Base-by-base conservation (phyloP, 2,888 invertebrate species). In the Endotricha flammealis region DNA sequence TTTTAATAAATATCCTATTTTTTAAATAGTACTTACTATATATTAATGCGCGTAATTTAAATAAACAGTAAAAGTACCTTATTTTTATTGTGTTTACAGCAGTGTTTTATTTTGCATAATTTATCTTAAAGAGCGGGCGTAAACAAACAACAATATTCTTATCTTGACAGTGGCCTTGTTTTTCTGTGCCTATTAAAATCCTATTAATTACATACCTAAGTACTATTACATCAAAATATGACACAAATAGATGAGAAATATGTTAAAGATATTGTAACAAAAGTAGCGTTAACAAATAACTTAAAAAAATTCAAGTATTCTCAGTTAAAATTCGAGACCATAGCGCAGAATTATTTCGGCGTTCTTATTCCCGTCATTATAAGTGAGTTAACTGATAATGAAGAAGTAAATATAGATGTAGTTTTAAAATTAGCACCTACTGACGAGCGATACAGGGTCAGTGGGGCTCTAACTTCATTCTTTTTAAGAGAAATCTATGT, bases 301-400 rank as follows among this genome's bases (percentile, higher is more conserved):
- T 16, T 67, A 31, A 37, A 43, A 35, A 44, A 48, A 33, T 79
- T 71, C 64, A 38, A 39, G 8, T 64, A 63, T 42, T 43, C 49
- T 5, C 39, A 52, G 43, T 31, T 53, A 48, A 60, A 56, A 27
- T 78, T 83, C 37, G 57, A 76, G 39, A 56, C 40, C 43, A 64
- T 75, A 12, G 81, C 73, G 1, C 83, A 83, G 49, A 85, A 85
- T 44, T 86, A 79, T 46, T 86, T 86, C 23, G 85, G 82, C 17
- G 52, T 76, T 29, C 53, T 85, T 12, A 48, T 83, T 23, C 83
- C 85, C 4, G 48, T 78, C 27, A 43, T 53, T 27, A 44, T 85
- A 44, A 47, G 42, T 12, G 77, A 71, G 8, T 53, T 48, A 40
- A 39, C 31, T 22, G 24, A 57, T 23, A 51, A 44, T 1, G 45